phyloP scores from a whole-genome alignment of 2,113 vertebrate genomes.

The Eptesicus fuscus region DNA sequence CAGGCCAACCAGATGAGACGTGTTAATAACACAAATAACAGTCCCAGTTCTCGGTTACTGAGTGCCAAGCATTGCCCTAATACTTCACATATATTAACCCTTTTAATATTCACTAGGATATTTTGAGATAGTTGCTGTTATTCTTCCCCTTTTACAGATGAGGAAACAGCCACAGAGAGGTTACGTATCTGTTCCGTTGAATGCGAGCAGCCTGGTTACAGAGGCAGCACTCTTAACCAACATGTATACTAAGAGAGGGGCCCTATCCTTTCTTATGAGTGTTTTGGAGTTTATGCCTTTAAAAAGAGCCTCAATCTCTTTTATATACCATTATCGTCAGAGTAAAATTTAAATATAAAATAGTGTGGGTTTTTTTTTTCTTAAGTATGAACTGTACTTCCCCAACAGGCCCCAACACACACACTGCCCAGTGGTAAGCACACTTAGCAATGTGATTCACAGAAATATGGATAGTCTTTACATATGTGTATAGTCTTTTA shows the following conservation, averaged over 20 bases:
- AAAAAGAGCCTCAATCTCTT: not conserved
- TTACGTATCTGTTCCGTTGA: not conserved
- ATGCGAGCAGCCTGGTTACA: not conserved
- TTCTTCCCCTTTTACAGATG: not conserved
- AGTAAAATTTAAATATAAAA: not conserved
- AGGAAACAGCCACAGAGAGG: not conserved
- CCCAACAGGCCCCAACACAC: not conserved
- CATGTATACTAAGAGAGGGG: too few species aligned
- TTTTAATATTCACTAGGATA: not conserved
- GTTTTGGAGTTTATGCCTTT: not conserved
- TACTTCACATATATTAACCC: not conserved
- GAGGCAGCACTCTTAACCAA: not conserved
- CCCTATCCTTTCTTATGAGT: not conserved
- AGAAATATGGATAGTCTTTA: not conserved
- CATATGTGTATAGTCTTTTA: not conserved
- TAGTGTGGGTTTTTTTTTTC: not conserved
- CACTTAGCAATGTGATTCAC: not conserved
- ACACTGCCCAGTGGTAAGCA: not conserved
- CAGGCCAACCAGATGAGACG: too few species aligned
- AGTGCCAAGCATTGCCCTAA: not conserved
- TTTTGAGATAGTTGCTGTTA: not conserved
- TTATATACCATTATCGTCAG: not conserved
- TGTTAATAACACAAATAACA: not conserved
- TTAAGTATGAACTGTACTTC: not conserved
- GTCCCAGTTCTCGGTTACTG: fast-evolving